Evolutionary conservation across 2,888 invertebrate genomes (phyloP).

Genomic region (Xestia c-nigrum): DNA sequence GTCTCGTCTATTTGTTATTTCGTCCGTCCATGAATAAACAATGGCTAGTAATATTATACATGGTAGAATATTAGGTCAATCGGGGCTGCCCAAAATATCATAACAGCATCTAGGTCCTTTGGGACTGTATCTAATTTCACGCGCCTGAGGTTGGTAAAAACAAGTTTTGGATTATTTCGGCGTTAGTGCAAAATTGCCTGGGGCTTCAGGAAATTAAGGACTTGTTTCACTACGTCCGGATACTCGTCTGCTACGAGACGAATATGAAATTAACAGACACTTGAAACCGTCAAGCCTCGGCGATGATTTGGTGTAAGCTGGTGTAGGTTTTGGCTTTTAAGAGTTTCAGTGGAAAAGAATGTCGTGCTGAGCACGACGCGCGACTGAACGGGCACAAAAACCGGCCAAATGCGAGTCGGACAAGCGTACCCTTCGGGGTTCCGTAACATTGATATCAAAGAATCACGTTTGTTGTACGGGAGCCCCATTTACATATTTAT

Average conservation of each 20-base stretch:
- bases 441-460: too few relatives aligned
- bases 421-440: too few relatives aligned
- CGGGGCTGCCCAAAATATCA: constrained; percentile 48
- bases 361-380: neutral
- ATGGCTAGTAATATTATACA: constrained; percentile 37
- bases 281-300: neutral
- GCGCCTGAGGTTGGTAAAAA: constrained; percentile 44
- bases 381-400: neutral
- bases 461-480: too few relatives aligned
- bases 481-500: too few relatives aligned
- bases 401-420: too few relatives aligned
- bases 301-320: neutral
- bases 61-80: constrained; percentile 53
- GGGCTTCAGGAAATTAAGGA: constrained; percentile 23
- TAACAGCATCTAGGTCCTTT: constrained; percentile 49
- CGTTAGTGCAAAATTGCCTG: constrained; percentile 34
- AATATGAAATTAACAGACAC: neutral
- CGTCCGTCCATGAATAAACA: constrained; percentile 31
- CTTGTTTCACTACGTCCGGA: neutral
- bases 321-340: neutral
- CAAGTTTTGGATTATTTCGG: constrained; percentile 49
- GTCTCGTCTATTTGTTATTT: constrained; percentile 18
- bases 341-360: neutral
- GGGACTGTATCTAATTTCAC: constrained; percentile 58
- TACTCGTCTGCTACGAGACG: neutral